Conservation (phyloP, 1,140 invertebrate genomes). For the Rhagoletis pomonella region DNA sequence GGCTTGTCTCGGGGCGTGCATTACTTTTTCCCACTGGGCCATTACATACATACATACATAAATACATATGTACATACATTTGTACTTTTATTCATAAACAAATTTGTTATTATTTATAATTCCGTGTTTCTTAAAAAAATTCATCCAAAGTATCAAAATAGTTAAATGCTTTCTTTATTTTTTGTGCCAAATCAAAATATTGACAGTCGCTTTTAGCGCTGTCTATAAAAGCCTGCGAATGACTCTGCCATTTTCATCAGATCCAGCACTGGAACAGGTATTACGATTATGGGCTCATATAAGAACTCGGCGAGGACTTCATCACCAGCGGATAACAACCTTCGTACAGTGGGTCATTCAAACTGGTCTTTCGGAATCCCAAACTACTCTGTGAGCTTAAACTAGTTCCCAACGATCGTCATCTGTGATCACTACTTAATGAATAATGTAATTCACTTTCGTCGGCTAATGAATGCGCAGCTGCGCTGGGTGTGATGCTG, state of each 20-base stretch:
- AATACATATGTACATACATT: no score
- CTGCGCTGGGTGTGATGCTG: constrained; percentile 75
- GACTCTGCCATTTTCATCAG: constrained; percentile 9
- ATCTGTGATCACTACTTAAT: constrained; percentile 76
- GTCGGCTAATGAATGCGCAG: constrained; percentile 75
- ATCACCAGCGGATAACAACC: constrained; percentile 73
- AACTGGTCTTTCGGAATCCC: constrained; percentile 70
- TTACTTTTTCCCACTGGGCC: no score
- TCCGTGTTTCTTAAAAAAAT: no score
- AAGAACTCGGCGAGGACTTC: constrained; percentile 69
- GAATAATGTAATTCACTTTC: constrained; percentile 76
- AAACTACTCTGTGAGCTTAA: constrained; percentile 72
- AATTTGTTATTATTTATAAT: no score
- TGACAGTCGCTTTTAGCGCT: no score
- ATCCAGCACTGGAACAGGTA: neutral
- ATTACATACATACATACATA: no score
- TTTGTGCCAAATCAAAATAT: no score
- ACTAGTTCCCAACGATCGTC: constrained; percentile 75
- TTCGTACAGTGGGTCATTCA: constrained; percentile 71
- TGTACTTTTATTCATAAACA: no score
- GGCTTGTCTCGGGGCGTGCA: no score
- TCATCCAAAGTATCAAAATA: no score
- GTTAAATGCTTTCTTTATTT: no score
- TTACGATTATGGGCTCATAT: constrained; percentile 62
- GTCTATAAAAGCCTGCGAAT: constrained; percentile 65